Base-by-base conservation (phyloP, 2,113 vertebrate genomes). In the Marmota flaviventris region DNA sequence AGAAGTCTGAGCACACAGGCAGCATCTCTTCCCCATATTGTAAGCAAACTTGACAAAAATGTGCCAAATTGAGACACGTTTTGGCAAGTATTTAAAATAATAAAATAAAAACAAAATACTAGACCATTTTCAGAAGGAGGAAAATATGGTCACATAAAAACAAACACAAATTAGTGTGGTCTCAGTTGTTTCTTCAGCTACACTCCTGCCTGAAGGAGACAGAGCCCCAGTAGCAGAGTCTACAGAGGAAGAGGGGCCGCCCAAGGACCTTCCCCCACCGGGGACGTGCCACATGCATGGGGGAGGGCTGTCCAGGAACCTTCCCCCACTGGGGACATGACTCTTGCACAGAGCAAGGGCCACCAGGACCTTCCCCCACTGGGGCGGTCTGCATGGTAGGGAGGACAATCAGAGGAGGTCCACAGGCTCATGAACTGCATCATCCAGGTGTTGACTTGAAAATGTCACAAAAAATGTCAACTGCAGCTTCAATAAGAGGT, bases 261-360 rank as follows among this genome's bases (percentile, higher is more conserved):
- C 18, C 17, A 2, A 5, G 58, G 39, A 9, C 37, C 7, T 27
- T 32, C 12, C 27, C 32, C 24, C 48, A 4, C 18, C 8, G 0
- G 16, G 32, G 24, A 1, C 9, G 4, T 3, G 5, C 53, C 17
- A 0, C 0, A 4, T 10, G 61, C 45, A 2, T 5, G 0, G 22
- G 0, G 34, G 42, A 45, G 42, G 42, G 39, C 39, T 39, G 39
- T 39, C 42, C 42, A 42, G 42, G 42, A 39, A 42, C 42, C 42
- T 42, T 42, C 42, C 42, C 42, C 42, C 42, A 39, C 39, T 39
- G 39, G 39, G 39, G 39, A 39, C 39, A 39, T 39, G 39, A 39
- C 39, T 39, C 39, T 39, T 39, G 39, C 39, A 39, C 39, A 39
- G 39, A 39, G 39, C 39, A 39, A 39, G 7, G 7, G 0, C 4